A percentile compares a stretch with the other conserved stretches of the same genome.
Evolutionary conservation across 30 jellyfish, hydroid and myxozoan species (phyloP).

Genomic region (Cassiopea andromeda): DNA sequence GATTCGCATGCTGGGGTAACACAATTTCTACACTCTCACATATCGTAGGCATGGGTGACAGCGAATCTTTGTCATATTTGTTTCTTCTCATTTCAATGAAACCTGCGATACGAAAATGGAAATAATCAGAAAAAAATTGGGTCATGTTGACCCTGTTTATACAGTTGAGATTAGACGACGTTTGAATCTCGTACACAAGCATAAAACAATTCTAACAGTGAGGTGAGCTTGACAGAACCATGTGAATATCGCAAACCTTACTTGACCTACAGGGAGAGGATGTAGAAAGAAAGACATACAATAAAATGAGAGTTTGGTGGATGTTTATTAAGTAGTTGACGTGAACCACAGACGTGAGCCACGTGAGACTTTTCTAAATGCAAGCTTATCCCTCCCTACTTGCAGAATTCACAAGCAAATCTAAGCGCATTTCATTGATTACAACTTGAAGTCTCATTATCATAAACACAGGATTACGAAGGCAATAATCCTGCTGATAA

Average conservation of each 20-base stretch:
- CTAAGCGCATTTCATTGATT: neutral
- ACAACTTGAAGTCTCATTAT: neutral
- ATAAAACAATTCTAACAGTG: conserved; percentile 41
- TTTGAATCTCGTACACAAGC: conserved; percentile 27
- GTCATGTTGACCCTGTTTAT: conserved; percentile 75
- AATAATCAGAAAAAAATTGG: neutral
- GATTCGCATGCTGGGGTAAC: conserved; percentile 90
- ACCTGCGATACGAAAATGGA: conserved; percentile 35
- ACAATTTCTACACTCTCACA: conserved; percentile 86
- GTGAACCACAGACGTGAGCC: neutral
- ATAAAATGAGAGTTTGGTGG: neutral
- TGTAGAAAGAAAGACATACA: neutral
- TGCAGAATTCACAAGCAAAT: neutral
- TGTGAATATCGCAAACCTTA: neutral
- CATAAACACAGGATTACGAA: neutral
- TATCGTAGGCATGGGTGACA: conserved; percentile 62
- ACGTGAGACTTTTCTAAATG: neutral
- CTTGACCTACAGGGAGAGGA: conserved; percentile 2
- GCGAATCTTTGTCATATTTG: conserved; percentile 29
- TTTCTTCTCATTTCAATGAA: conserved; percentile 45
- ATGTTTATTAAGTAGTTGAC: neutral
- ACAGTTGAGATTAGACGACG: conserved; percentile 4
- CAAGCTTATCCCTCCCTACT: neutral
- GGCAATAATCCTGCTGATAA: conserved; percentile 30
- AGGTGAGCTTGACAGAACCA: conserved; percentile 20